A percentile compares a stretch with the other conserved stretches of the same genome.
Conservation (phyloP, 2,888 invertebrate species). For the Ennomos erosarius region DNA sequence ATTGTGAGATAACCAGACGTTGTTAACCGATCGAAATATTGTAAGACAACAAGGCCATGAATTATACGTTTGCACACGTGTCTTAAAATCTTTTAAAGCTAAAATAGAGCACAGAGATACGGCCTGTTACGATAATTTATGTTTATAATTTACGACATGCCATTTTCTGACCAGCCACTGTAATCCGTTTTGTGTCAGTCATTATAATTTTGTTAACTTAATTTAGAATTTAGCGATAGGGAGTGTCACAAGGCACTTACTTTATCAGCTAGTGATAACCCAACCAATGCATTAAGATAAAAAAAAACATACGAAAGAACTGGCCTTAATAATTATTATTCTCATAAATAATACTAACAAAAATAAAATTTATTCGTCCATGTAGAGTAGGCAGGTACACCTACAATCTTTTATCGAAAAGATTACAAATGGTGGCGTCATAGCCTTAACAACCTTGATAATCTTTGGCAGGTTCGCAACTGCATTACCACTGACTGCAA, state of each 20-base stretch:
- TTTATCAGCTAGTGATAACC: slow-evolving; percentile 80
- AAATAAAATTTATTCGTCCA: slow-evolving; percentile 46
- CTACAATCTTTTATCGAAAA: slow-evolving; percentile 59
- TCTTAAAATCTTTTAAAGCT: not conserved
- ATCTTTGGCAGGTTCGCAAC: slow-evolving; percentile 77
- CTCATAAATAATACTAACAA: slow-evolving; percentile 57
- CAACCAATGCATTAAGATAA: slow-evolving; percentile 79
- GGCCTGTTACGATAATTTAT: slow-evolving; percentile 11
- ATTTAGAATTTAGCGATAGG: slow-evolving; percentile 72
- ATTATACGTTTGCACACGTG: too few relatives aligned
- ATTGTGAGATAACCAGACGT: not conserved
- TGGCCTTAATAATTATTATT: slow-evolving; percentile 71
- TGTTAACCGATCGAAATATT: not conserved
- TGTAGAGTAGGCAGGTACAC: slow-evolving; percentile 35
- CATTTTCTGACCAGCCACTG: slow-evolving; percentile 23
- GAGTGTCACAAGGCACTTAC: slow-evolving; percentile 81
- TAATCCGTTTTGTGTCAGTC: slow-evolving; percentile 15
- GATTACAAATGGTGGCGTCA: slow-evolving; percentile 71
- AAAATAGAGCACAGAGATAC: slow-evolving; percentile 5
- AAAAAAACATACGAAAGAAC: slow-evolving; percentile 68
- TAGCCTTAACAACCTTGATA: slow-evolving; percentile 63
- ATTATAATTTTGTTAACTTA: slow-evolving; percentile 41
- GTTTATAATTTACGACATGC: slow-evolving; percentile 1
- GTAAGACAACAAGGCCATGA: not conserved
- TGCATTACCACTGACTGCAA: slow-evolving; percentile 56